Evolutionary conservation across 2,113 vertebrate species (phyloP).

Genomic region (Xenopus laevis): DNA sequence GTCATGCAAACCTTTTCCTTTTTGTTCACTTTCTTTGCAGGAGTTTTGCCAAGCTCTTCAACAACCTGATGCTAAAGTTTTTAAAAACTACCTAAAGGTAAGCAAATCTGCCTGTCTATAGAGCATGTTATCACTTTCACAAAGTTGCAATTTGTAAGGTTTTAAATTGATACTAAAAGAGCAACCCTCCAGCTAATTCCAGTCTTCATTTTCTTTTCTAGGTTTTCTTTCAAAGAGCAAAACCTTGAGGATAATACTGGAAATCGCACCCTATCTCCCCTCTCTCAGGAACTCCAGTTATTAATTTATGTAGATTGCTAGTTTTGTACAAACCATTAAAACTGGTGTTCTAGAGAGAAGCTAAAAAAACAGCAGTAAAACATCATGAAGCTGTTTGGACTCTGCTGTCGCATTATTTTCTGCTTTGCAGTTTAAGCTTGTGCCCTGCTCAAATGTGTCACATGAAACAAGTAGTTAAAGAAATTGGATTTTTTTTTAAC

Average conservation of each 20-base stretch:
- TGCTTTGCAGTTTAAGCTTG: constrained; percentile 13
- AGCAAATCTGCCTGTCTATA: constrained; percentile 8
- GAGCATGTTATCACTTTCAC: too few species aligned
- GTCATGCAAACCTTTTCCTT: too few species aligned
- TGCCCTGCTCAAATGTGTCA: constrained; percentile 53
- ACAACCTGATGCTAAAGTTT: constrained; percentile 92
- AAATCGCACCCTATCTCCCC: constrained; percentile 51
- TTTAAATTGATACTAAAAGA: too few species aligned
- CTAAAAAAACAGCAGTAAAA: constrained; percentile 56
- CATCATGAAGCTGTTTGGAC: constrained; percentile 48
- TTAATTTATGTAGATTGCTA: constrained; percentile 64
- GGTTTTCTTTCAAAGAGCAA: constrained; percentile 94
- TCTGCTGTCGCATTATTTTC: constrained; percentile 47
- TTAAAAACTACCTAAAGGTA: constrained; percentile 98
- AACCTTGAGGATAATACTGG: constrained; percentile 75
- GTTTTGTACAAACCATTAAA: constrained; percentile 61
- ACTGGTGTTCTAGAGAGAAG: constrained; percentile 56
- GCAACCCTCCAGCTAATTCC: too few species aligned
- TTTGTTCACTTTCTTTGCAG: constrained; percentile 51
- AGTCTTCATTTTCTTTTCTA: constrained; percentile 52
- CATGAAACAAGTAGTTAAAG: constrained; percentile 46
- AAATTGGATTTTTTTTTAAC: constrained; percentile 61
- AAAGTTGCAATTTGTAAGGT: too few species aligned
- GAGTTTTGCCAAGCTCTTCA: constrained; percentile 95
- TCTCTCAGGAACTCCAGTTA: constrained; percentile 58